These are phyloP conservation scores for Miichthys miiuy DNA, from an alignment of 2,797 vertebrate species.

Conservation along the genomic window DNA sequence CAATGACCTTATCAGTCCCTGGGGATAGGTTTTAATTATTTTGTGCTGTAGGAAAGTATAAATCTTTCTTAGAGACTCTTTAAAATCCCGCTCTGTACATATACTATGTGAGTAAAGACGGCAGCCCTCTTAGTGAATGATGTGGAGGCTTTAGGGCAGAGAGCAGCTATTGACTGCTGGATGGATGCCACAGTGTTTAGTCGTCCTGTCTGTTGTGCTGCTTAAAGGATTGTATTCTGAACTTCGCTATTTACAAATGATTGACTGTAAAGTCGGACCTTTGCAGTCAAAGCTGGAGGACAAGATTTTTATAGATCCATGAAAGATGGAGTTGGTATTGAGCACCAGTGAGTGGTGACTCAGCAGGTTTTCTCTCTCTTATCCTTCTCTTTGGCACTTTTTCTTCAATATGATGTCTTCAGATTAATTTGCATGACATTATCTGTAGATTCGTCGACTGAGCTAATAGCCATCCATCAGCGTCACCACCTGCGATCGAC, in stretches of 20 bases:
- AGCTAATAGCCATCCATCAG: slow-evolving; percentile 15
- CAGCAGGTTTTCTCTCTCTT: background rate
- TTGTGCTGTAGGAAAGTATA: background rate
- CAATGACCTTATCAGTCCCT: background rate
- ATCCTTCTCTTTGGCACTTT: background rate
- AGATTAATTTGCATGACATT: background rate
- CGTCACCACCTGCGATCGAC: background rate
- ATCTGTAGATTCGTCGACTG: background rate
- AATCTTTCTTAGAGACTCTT: background rate
- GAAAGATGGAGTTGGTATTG: background rate
- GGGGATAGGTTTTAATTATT: slow-evolving; percentile 1
- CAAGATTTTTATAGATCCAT: background rate
- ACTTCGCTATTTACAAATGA: background rate
- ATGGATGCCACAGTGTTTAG: slow-evolving; percentile 17
- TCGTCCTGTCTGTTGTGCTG: background rate
- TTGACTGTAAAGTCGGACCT: slow-evolving; percentile 9
- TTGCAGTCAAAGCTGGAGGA: background rate
- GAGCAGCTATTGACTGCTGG: slow-evolving; percentile 19
- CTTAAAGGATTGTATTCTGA: slow-evolving; percentile 20
- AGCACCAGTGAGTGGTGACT: background rate
- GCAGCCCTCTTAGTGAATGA: slow-evolving; percentile 8
- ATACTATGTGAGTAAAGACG: slow-evolving; percentile 1
- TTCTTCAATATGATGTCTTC: background rate
- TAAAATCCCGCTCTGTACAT: slow-evolving; percentile 1
- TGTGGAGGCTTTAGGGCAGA: background rate